Evolutionary conservation across 1,140 invertebrate genomes (phyloP).

Genomic region (Pachyrhynchus sulphureomaculatus): DNA sequence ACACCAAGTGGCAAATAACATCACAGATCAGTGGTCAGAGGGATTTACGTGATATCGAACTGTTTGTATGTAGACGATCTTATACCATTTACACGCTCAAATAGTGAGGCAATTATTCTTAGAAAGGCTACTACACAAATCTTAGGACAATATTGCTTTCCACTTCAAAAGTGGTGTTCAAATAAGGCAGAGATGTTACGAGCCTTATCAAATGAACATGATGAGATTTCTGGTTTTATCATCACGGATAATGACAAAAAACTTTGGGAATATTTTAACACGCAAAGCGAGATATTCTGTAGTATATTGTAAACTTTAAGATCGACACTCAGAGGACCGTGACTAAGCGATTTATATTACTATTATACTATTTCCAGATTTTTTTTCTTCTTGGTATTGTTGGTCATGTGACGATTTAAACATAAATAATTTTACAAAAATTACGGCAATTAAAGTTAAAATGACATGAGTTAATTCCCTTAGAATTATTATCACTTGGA

Average conservation of each 20-base stretch:
- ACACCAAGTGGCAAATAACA: conserved; percentile 25
- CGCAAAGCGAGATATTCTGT: not conserved
- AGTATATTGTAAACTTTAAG: not conserved
- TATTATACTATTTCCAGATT: conserved; percentile 34
- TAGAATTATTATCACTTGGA: conserved; percentile 23
- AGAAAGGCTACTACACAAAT: conserved; percentile 24
- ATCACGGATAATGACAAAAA: not conserved
- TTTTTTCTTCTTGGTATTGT: conserved; percentile 46
- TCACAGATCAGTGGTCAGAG: conserved; percentile 15
- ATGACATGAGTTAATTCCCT: conserved; percentile 41
- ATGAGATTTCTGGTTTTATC: not conserved
- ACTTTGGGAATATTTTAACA: not conserved
- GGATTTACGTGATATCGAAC: conserved; percentile 19
- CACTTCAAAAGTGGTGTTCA: not conserved
- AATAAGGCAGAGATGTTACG: not conserved
- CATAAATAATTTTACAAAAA: conserved; percentile 51
- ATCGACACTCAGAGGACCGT: conserved; percentile 15
- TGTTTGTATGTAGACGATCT: conserved; percentile 48
- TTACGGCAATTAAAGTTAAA: conserved; percentile 51
- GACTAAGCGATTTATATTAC: conserved; percentile 40
- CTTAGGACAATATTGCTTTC: conserved; percentile 30
- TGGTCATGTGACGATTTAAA: conserved; percentile 42
- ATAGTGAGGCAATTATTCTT: conserved; percentile 3
- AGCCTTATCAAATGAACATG: too few relatives aligned
- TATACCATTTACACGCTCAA: conserved; percentile 27